Evolutionary conservation across 2,113 vertebrate genomes (phyloP), one percentile per base, ranked within the genome.

Genomic region (Sinocyclocheilus anshuiensis): DNA sequence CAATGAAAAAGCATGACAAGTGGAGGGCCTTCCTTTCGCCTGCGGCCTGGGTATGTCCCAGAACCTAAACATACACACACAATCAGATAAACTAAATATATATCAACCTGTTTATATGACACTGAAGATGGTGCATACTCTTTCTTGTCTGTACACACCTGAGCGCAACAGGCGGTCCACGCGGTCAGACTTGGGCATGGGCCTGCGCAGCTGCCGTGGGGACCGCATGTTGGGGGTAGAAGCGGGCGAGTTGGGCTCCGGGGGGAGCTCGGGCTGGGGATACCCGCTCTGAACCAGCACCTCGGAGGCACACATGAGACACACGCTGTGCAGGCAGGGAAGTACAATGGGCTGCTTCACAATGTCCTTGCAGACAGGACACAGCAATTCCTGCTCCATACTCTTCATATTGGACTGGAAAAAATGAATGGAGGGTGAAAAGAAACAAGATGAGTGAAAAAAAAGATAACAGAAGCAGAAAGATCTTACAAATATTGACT

Each of bases 391-490:
- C 15, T 95, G 94, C 93, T 99, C 98, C 96, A 99, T 96, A 94
- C 97, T 98, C 95, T 97, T 98, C 96, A 99, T 97, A 93, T 96
- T 97, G 8, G 96, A 96, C 98, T 99, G 93, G 13, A 89, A 88
- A 84, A n/a, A 69, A 36, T 39, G 48, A 20, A 75, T 33, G 9
- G 50, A 80, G 36, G 80, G 16, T 33, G 13, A 53, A 22, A 1
- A 22, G 4, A 55, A 45, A 12, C 33, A 1, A 26, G 12, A 22
- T 15, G 48, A 55, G 15, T 55, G 15, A 55, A 4, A 55, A 2
- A 53, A 18, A 55, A 26, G 53, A 6, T 6, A 55, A 55, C 1
- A 55, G 53, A 55, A 18, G 42, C 11, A 45, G 42, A 45, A 45
- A 48, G 53, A 20, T 53, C 1, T 16, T 53, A 53, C 50, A 36